phyloP scores from a whole-genome alignment of 2,888 invertebrate species.

The Pelosia muscerda region DNA sequence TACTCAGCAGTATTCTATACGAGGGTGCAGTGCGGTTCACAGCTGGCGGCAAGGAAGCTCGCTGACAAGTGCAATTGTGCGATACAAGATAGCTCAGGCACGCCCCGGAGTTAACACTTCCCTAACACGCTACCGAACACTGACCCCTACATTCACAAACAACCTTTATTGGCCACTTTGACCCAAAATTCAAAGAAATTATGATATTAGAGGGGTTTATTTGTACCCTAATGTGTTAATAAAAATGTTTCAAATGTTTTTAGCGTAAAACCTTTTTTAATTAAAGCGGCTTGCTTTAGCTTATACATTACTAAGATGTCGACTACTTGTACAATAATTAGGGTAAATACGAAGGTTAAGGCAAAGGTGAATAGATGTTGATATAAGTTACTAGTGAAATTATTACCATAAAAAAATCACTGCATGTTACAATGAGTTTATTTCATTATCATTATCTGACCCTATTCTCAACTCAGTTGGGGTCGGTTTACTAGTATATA shows the following conservation, averaged over 20 bases:
- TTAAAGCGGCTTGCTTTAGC: background rate
- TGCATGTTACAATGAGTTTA: too few species aligned
- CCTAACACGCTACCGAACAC: conserved; percentile 70
- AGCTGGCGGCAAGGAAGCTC: conserved; percentile 47
- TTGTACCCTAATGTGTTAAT: background rate
- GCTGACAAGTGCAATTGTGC: conserved; percentile 79
- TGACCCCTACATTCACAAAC: conserved; percentile 57
- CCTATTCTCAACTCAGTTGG: too few species aligned
- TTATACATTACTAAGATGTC: background rate
- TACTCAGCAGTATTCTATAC: conserved; percentile 41
- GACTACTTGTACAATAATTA: background rate
- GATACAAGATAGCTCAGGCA: conserved; percentile 78
- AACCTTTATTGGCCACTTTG: conserved; percentile 27
- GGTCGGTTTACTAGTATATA: too few species aligned
- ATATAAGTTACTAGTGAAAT: background rate
- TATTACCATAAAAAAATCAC: too few species aligned
- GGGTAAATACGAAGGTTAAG: background rate
- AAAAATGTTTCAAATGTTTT: conserved; percentile 3
- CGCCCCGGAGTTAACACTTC: conserved; percentile 78
- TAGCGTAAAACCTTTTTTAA: background rate
- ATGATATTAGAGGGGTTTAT: conserved; percentile 9
- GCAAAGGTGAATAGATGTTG: background rate
- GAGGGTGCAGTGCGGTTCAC: conserved; percentile 35
- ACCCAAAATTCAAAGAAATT: conserved; percentile 13
- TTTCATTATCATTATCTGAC: too few species aligned